Evolutionary conservation across 1,140 invertebrate genomes (phyloP), one percentile per base, ranked within the genome.

Genomic region (Belonocnema kinseyi): DNA sequence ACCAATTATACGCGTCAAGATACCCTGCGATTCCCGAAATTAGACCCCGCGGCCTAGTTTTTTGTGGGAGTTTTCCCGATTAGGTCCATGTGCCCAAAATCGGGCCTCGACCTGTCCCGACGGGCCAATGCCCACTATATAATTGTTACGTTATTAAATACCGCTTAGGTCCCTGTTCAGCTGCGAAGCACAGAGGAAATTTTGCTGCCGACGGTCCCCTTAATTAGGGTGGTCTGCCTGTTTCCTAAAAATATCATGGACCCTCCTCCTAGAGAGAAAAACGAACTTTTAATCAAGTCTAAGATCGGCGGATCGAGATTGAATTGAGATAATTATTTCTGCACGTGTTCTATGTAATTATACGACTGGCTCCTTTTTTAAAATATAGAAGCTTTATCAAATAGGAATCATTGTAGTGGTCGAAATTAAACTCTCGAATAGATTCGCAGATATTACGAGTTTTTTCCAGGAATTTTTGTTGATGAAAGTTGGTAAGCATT

Each of bases 101-200:
- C 51, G 80, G 80, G 79, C 76, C 75, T 16, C 71, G 54, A 82
- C 75, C 82, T 76, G 81, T 86, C 85, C 87, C 86, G 82, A 87
- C 85, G 85, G 78, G 50, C 80, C 72, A 83, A 76, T 78, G 87
- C 90, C 88, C 89, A 90, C 88, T 86, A 90, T 91, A 90, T 91
- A 90, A 91, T 90, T 90, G 88, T 90, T 90, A 90, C 85, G 86
- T 91, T 91, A 91, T 90, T 91, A 90, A 91, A 90, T 88, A 88
- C 82, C 88, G 87, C 86, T 90, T 88, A 90, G 85, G 81, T 83
- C 79, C 74, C 40, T 74, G 73, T 80, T 77, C 72, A 58, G 58
- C 76, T 77, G 73, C 78, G 76, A 79, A 78, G 80, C 80, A n/a
- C 58, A 72, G 46, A 81, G 82, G 77, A 87, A 87, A 87, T 84